Conservation (phyloP, 23 tunicate genomes). For the Corella eumyota region DNA sequence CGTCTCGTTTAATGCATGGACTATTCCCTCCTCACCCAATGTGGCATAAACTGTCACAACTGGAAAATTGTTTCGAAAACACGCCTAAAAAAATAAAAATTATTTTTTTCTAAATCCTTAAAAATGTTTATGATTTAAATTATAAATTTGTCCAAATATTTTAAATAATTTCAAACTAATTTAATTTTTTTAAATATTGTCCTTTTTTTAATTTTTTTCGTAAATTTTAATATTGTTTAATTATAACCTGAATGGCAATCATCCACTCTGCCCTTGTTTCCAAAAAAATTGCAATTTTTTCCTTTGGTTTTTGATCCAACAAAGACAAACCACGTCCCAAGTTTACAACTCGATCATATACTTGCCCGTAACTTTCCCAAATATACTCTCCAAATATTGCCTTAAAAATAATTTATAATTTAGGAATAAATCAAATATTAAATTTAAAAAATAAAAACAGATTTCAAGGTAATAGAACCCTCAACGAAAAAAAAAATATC, state of each 20-base stretch:
- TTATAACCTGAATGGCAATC: constrained; percentile 72
- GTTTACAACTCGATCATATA: constrained; percentile 29
- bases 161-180: too few relatives aligned
- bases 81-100: constrained; percentile 47
- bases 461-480: too few relatives aligned
- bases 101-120: too few relatives aligned
- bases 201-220: too few relatives aligned
- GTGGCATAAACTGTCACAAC: constrained; percentile 92
- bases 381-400: constrained; percentile 86
- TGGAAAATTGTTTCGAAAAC: constrained; percentile 67
- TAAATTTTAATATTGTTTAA: too few relatives aligned
- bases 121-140: too few relatives aligned
- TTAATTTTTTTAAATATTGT: too few relatives aligned
- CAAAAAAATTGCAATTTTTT: constrained; percentile 78
- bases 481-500: too few relatives aligned
- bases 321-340: constrained; percentile 53
- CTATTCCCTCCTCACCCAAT: constrained; percentile 89
- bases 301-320: constrained; percentile 35
- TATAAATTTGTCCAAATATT: too few relatives aligned
- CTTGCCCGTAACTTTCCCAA: constrained; percentile 53
- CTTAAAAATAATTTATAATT: constrained; percentile 3
- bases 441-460: too few relatives aligned
- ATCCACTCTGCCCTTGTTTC: constrained; percentile 99
- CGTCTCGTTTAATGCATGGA: constrained; percentile 68
- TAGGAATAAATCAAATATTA: too few relatives aligned